A percentile compares a stretch with the other conserved stretches of the same genome.
Evolutionary conservation across 2,113 vertebrate genomes (phyloP).

Genomic region (Cygnus buccinator): DNA sequence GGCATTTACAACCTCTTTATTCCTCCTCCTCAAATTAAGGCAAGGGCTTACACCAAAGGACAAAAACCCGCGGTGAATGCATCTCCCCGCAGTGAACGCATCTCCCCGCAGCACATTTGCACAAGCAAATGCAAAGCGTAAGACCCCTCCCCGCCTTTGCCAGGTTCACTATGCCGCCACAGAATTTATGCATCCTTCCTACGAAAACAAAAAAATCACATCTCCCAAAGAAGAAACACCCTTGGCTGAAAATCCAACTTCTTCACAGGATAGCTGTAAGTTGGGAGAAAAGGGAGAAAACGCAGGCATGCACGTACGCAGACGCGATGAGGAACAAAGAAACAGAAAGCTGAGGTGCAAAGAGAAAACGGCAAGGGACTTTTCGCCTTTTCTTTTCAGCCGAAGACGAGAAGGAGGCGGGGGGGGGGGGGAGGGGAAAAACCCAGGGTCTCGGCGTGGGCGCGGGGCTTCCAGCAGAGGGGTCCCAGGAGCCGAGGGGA

Average conservation of each 20-base stretch:
- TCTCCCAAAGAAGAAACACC: not conserved
- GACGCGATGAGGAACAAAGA: not conserved
- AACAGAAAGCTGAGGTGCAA: not conserved
- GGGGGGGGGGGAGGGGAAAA: not conserved
- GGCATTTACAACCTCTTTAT: fast-evolving
- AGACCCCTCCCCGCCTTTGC: not conserved
- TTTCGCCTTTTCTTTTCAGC: not conserved
- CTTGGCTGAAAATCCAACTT: not conserved
- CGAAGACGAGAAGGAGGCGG: not conserved
- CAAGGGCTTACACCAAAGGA: not conserved
- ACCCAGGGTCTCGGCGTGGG: not conserved
- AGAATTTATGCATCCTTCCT: not conserved
- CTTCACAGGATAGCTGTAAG: not conserved
- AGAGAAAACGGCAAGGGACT: not conserved
- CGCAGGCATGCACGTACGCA: not conserved
- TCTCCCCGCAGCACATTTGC: not conserved
- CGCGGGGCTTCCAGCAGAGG: not conserved
- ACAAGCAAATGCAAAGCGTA: not conserved
- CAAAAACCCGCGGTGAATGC: not conserved
- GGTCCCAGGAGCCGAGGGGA: not conserved
- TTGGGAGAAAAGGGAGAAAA: not conserved
- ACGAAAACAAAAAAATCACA: not conserved
- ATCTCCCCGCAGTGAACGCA: not conserved
- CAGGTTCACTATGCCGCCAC: not conserved
- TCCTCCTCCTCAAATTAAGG: not conserved